Percentiles rank a stretch among this genome's conserved stretches.
phyloP scores from a whole-genome alignment of 2,797 vertebrate genomes.

The Steatocranus sp. region DNA sequence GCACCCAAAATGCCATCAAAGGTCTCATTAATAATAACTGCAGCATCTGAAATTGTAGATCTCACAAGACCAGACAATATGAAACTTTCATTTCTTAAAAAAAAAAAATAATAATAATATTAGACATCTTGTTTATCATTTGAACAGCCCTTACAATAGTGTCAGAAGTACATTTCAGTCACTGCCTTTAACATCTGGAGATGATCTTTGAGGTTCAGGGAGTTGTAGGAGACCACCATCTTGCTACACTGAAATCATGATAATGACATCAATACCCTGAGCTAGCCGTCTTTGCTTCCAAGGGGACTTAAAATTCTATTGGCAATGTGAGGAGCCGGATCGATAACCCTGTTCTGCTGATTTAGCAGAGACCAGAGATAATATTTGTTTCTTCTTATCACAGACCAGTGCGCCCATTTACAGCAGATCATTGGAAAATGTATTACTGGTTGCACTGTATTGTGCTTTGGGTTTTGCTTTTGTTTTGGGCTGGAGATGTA shows the following conservation, averaged over 20 bases:
- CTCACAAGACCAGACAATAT: neutral
- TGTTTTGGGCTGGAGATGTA: slow-evolving; percentile 65
- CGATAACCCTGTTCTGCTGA: slow-evolving; percentile 90
- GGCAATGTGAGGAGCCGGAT: slow-evolving; percentile 82
- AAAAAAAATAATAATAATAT: neutral
- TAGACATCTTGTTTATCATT: neutral
- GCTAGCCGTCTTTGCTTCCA: slow-evolving; percentile 67
- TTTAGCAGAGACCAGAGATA: slow-evolving; percentile 84
- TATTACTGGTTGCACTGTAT: slow-evolving; percentile 57
- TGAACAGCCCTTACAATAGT: neutral
- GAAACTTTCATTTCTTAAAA: neutral
- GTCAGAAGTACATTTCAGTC: slow-evolving; percentile 2
- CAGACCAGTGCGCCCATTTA: slow-evolving; percentile 80
- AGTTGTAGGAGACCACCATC: slow-evolving; percentile 38
- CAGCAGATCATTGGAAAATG: slow-evolving; percentile 88
- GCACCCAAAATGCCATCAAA: slow-evolving; percentile 39
- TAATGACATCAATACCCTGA: slow-evolving; percentile 60
- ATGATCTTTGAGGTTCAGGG: slow-evolving; percentile 10
- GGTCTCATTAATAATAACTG: slow-evolving; percentile 23
- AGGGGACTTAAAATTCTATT: slow-evolving; percentile 78
- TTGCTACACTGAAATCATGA: slow-evolving; percentile 49
- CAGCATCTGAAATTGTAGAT: neutral
- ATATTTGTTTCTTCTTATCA: slow-evolving; percentile 86
- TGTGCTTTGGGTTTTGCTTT: slow-evolving; percentile 36
- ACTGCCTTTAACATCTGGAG: slow-evolving; percentile 37